phyloP scores from a whole-genome alignment of 2,113 vertebrate genomes.

The Hippocampus guttulatus region DNA sequence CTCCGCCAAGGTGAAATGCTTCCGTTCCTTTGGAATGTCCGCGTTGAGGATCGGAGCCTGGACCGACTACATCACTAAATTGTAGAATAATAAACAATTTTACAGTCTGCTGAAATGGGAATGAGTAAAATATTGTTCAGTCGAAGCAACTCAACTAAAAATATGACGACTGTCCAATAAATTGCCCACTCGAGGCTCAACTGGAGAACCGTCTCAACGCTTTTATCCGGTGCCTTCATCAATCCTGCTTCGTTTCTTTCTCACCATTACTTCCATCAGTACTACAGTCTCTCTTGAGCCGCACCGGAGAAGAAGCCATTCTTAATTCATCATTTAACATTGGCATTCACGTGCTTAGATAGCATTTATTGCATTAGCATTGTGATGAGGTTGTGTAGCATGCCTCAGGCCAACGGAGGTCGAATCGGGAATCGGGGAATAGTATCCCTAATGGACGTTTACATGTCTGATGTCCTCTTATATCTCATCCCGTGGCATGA shows the following conservation, averaged over 20 bases:
- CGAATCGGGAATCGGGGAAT: slow-evolving; percentile 1
- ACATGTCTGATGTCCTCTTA: slow-evolving; percentile 15
- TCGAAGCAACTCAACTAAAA: too few relatives aligned
- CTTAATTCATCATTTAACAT: slow-evolving; percentile 39
- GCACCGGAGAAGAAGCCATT: slow-evolving; percentile 15
- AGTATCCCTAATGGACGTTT: slow-evolving; percentile 12
- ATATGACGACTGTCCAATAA: neutral
- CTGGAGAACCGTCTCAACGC: neutral
- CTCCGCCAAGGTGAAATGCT: too few relatives aligned
- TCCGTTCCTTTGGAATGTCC: too few relatives aligned
- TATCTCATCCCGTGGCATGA: slow-evolving; percentile 25
- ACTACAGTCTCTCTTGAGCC: slow-evolving; percentile 27
- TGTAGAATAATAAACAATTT: too few relatives aligned
- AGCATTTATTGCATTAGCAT: slow-evolving; percentile 18
- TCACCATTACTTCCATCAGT: slow-evolving; percentile 20
- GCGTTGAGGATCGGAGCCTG: too few relatives aligned
- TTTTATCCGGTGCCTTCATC: neutral
- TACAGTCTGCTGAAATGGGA: too few relatives aligned
- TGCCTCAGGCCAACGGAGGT: slow-evolving; percentile 10
- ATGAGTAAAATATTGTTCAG: too few relatives aligned
- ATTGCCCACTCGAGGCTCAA: neutral
- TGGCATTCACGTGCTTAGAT: slow-evolving; percentile 12
- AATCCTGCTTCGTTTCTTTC: neutral
- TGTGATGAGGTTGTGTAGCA: slow-evolving; percentile 8
- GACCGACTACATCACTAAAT: too few relatives aligned